Evolutionary conservation across 2,888 invertebrate species (phyloP).

Genomic region (Cephus nigrinus): DNA sequence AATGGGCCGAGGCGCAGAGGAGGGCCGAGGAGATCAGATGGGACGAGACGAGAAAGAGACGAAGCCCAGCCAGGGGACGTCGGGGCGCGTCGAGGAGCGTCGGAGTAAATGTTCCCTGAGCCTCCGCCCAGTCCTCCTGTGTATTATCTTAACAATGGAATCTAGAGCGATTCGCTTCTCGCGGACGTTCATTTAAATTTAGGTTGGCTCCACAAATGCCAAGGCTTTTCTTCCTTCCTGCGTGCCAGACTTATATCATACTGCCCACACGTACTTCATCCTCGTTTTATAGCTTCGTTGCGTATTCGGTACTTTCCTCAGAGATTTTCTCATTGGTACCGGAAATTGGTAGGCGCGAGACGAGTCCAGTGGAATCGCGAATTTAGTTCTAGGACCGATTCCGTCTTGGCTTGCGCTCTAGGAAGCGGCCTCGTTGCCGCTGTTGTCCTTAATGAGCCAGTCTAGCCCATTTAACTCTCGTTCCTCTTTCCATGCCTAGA

Average conservation of each 20-base stretch:
- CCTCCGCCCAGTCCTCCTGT: not conserved
- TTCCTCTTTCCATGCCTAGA: slow-evolving; percentile 12
- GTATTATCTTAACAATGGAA: slow-evolving; percentile 30
- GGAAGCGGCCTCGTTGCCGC: slow-evolving; percentile 50
- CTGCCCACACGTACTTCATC: not conserved
- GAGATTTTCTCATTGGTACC: not conserved
- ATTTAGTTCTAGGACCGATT: slow-evolving; percentile 3
- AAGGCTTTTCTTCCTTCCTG: slow-evolving; percentile 1
- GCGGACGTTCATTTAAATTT: not conserved
- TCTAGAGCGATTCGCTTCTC: slow-evolving; percentile 24
- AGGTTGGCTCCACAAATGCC: slow-evolving; percentile 2
- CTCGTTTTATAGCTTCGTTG: not conserved
- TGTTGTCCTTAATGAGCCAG: slow-evolving; percentile 61
- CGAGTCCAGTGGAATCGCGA: not conserved
- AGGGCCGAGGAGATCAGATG: not conserved
- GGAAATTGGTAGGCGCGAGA: not conserved
- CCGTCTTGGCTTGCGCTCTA: slow-evolving; percentile 53
- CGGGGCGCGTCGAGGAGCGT: not conserved
- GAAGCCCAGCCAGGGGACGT: not conserved
- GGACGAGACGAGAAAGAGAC: not conserved
- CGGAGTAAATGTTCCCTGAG: not conserved
- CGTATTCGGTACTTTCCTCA: not conserved
- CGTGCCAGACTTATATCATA: not conserved
- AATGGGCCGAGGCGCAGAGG: not conserved
- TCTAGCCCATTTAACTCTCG: slow-evolving; percentile 45